A percentile compares a stretch with the other conserved stretches of the same genome.
Evolutionary conservation across 2,113 vertebrate species (phyloP).

Genomic region (Zonotrichia leucophrys): DNA sequence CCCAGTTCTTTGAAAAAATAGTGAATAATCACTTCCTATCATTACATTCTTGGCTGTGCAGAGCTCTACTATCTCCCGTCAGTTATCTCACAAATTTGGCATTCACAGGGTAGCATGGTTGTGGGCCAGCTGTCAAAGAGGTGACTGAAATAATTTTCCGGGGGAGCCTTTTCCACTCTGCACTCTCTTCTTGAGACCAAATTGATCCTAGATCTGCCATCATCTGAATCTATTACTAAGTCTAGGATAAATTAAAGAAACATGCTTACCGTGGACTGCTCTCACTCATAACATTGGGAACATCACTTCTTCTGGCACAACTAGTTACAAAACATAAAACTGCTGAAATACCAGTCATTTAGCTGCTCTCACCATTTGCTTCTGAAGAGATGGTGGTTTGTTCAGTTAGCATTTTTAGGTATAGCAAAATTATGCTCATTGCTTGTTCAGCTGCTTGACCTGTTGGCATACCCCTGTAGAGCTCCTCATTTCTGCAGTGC

Average conservation of each 20-base stretch:
- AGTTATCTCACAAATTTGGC: constrained; percentile 5
- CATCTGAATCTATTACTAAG: neutral
- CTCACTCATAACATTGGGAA: neutral
- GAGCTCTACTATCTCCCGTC: neutral
- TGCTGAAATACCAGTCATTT: neutral
- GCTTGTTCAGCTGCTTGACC: neutral
- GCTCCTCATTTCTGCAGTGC: neutral
- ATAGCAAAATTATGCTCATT: neutral
- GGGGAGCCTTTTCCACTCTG: neutral
- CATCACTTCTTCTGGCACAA: neutral
- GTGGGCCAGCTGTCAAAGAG: constrained; percentile 16
- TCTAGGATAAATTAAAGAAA: neutral
- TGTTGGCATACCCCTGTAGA: neutral
- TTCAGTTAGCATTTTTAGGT: neutral
- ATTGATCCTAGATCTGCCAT: neutral
- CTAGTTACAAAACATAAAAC: neutral
- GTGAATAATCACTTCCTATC: neutral
- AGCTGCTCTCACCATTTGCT: neutral
- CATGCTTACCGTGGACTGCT: neutral
- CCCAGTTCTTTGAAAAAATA: neutral
- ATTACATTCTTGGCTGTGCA: neutral
- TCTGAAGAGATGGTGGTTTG: neutral
- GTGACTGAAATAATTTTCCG: constrained; percentile 6
- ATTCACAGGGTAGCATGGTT: neutral
- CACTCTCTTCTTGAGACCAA: neutral